Percentiles rank a stretch among this genome's conserved stretches.
Evolutionary conservation across 1,140 invertebrate genomes (phyloP).

Genomic region (Penaeus vannamei): DNA sequence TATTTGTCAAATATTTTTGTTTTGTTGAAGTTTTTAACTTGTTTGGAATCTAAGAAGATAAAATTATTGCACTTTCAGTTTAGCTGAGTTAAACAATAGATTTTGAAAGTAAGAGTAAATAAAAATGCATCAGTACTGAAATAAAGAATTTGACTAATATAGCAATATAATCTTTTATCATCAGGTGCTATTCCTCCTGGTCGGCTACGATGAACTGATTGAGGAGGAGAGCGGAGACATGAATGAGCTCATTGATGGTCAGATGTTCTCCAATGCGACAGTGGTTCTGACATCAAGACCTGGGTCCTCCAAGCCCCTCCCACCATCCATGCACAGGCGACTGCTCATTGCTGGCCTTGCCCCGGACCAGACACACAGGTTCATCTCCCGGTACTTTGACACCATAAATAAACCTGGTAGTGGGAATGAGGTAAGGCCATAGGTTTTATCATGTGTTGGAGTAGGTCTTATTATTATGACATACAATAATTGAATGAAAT

Average conservation of each 20-base stretch:
- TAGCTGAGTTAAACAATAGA: no score
- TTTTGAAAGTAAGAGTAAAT: not conserved
- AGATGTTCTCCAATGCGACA: slow-evolving; percentile 75
- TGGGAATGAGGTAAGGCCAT: slow-evolving; percentile 64
- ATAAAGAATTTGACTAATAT: not conserved
- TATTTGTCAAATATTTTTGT: no score
- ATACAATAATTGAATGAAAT: not conserved
- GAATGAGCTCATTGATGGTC: slow-evolving; percentile 74
- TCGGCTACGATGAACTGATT: slow-evolving; percentile 74
- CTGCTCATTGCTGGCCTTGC: slow-evolving; percentile 74
- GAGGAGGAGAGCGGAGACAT: slow-evolving; percentile 72
- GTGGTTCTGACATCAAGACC: slow-evolving; percentile 74
- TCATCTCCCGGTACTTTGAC: slow-evolving; percentile 73
- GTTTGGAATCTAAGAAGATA: no score
- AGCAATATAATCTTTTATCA: not conserved
- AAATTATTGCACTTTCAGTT: no score
- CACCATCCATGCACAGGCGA: slow-evolving; percentile 73
- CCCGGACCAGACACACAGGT: slow-evolving; percentile 74
- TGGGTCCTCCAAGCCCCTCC: slow-evolving; percentile 67
- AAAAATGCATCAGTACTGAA: not conserved
- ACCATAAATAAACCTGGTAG: slow-evolving; percentile 71
- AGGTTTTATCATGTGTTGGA: slow-evolving; percentile 62
- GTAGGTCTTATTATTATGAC: not conserved
- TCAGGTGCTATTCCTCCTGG: slow-evolving; percentile 75
- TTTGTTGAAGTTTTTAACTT: no score